phyloP scores from a whole-genome alignment of 2,888 invertebrate genomes.

The Caenorhabditis afra region DNA sequence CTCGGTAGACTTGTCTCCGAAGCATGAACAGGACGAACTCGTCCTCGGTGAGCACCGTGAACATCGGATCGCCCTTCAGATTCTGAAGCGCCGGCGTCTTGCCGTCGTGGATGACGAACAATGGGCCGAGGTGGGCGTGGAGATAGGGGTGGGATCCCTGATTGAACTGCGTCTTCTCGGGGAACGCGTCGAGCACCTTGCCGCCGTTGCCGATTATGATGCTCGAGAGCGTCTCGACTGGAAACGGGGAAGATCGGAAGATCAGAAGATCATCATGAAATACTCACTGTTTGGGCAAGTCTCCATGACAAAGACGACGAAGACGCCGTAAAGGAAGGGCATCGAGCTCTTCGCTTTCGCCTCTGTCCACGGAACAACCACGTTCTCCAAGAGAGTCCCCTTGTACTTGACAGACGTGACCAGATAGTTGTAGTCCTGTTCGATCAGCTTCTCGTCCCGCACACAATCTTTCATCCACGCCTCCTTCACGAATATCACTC shows the following conservation, averaged over 20 bases:
- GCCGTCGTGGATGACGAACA: conserved; percentile 36
- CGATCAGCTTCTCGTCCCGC: neutral
- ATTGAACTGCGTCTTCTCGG: conserved; percentile 8
- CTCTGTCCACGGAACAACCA: neutral
- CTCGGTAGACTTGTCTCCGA: neutral
- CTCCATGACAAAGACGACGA: conserved; percentile 7
- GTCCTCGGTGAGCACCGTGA: conserved; percentile 7
- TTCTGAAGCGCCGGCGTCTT: neutral
- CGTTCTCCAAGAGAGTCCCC: conserved; percentile 15
- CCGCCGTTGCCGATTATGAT: conserved; percentile 13
- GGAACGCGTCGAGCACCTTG: conserved; percentile 8
- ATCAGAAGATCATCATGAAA: neutral
- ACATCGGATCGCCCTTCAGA: neutral
- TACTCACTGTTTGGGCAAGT: conserved; percentile 14
- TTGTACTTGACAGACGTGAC: conserved; percentile 12
- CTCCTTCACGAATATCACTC: conserved; percentile 12
- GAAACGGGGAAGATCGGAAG: neutral
- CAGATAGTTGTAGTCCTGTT: neutral
- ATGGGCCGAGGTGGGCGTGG: conserved; percentile 22
- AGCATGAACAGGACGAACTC: conserved; percentile 4
- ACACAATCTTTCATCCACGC: conserved; percentile 11
- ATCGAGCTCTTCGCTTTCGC: conserved; percentile 8
- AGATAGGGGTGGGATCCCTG: conserved; percentile 20
- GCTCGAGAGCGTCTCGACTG: neutral
- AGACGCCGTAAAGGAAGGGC: conserved; percentile 7